Percentiles rank a stretch among this genome's conserved stretches.
Evolutionary conservation across 2,113 vertebrate species (phyloP).

Genomic region (Tympanuchus pallidicinctus): DNA sequence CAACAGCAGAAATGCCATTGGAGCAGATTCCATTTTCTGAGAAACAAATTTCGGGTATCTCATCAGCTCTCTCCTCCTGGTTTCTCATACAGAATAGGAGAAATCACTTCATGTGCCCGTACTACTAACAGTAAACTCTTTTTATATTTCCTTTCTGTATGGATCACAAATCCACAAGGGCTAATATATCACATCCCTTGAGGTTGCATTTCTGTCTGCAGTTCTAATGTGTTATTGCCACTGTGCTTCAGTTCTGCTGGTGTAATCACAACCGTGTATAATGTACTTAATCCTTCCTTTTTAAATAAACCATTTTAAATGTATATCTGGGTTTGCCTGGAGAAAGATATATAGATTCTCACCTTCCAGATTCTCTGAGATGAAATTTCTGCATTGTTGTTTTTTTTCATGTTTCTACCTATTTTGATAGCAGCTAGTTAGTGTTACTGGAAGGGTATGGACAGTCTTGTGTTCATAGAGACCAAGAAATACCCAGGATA

Average conservation of each 20-base stretch:
- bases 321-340: conserved; percentile 59
- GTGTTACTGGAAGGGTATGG: neutral
- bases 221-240: conserved; percentile 68
- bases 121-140: conserved; percentile 39
- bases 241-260: conserved; percentile 69
- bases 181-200: conserved; percentile 70
- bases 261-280: conserved; percentile 74
- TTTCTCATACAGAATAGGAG: conserved; percentile 27
- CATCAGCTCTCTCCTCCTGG: neutral
- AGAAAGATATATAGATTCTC: conserved; percentile 17
- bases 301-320: conserved; percentile 83
- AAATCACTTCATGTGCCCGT: conserved; percentile 27
- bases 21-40: neutral
- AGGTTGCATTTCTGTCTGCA: conserved; percentile 57
- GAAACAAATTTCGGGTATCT: conserved; percentile 9
- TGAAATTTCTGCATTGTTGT: neutral
- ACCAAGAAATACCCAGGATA: neutral
- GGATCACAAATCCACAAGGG: conserved; percentile 73
- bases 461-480: neutral
- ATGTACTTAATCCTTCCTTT: conserved; percentile 76
- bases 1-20: neutral
- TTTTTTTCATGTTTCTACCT: neutral
- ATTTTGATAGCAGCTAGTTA: neutral
- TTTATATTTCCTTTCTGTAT: conserved; percentile 63
- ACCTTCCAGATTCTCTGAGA: neutral